These are phyloP conservation scores for Platynereis dumerilii DNA, from an alignment of 2,888 invertebrate species.

Conservation along the genomic window DNA sequence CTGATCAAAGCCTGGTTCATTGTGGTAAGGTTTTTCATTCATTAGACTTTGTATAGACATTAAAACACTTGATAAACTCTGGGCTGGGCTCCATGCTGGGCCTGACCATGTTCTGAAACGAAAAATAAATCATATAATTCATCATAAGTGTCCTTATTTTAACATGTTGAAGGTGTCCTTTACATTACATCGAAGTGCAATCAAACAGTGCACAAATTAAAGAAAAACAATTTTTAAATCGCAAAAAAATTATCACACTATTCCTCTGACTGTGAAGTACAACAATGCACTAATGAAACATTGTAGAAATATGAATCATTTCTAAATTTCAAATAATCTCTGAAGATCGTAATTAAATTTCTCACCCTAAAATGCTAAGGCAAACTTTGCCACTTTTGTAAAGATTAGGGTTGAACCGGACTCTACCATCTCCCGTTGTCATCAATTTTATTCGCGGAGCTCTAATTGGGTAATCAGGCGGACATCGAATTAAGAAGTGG, in stretches of 20 bases:
- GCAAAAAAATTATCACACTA: no score
- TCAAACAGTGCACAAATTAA: no score
- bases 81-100: constrained; percentile 70
- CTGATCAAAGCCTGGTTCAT: constrained; percentile 71
- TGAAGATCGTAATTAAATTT: no score
- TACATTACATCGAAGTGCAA: no score
- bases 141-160: not conserved
- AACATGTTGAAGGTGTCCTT: not conserved
- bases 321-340: no score
- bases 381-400: constrained; percentile 71
- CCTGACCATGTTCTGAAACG: constrained; percentile 68
- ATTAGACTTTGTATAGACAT: constrained; percentile 70
- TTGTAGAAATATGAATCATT: no score
- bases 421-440: constrained; percentile 69
- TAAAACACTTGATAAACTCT: constrained; percentile 67
- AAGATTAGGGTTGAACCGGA: constrained; percentile 72
- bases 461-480: constrained; percentile 67
- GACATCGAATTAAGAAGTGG: constrained; percentile 67
- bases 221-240: no score
- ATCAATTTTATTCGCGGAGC: constrained; percentile 70
- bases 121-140: constrained; percentile 10
- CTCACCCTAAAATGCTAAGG: constrained; percentile 68
- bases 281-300: no score
- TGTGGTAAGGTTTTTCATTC: constrained; percentile 71
- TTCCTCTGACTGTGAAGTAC: no score